Percentiles rank a stretch among this genome's conserved stretches.
Evolutionary conservation across 2,113 vertebrate species (phyloP).

Genomic region (Tretioscincus oriximinensis): DNA sequence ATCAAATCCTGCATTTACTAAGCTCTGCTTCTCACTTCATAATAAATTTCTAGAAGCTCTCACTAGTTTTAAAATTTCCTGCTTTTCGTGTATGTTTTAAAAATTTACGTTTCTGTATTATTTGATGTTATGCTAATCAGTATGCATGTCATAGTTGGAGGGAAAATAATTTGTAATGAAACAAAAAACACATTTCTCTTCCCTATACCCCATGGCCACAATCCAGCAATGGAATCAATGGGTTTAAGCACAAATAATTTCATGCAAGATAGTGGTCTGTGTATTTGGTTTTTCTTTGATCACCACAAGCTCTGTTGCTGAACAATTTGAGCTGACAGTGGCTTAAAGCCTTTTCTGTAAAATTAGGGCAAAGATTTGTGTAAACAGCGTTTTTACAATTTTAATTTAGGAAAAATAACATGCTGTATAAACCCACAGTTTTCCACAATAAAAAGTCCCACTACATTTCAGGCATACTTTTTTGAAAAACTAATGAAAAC

Average conservation of each 20-base stretch:
- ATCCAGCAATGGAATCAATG: neutral
- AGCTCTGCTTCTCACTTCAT: neutral
- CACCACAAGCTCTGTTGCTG: neutral
- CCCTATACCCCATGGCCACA: neutral
- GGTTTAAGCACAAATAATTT: neutral
- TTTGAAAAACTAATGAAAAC: neutral
- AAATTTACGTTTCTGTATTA: neutral
- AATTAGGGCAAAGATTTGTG: neutral
- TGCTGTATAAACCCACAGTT: neutral
- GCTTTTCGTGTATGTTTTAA: neutral
- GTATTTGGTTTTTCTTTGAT: neutral
- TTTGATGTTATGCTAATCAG: neutral
- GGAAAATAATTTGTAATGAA: neutral
- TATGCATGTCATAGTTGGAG: neutral
- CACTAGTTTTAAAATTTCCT: neutral
- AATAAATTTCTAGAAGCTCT: neutral
- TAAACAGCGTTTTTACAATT: neutral
- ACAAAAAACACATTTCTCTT: neutral
- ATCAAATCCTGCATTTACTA: neutral
- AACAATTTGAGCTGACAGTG: slow-evolving; percentile 3
- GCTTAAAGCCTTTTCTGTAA: neutral
- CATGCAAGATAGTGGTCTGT: neutral
- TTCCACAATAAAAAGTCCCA: neutral
- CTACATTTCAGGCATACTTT: neutral
- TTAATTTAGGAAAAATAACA: neutral